Evolutionary conservation across 2,888 invertebrate species (phyloP).

Genomic region (Hyles lineata): DNA sequence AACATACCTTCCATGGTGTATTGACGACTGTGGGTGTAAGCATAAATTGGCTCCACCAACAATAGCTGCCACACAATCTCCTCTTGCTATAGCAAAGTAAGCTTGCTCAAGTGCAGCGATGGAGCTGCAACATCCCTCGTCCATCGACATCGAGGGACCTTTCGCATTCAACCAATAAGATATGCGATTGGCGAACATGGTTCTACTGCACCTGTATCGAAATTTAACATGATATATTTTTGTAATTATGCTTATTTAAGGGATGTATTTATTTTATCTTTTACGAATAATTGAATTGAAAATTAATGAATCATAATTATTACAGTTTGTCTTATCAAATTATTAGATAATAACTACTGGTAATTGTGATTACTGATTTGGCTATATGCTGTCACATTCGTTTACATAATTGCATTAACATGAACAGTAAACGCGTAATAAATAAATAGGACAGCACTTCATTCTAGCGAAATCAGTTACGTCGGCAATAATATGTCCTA

Average conservation of each 20-base stretch:
- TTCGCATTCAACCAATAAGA: slow-evolving; percentile 16
- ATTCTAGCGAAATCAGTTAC: no score
- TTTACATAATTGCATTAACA: no score
- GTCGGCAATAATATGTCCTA: no score
- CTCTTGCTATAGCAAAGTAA: slow-evolving; percentile 50
- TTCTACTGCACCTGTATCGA: not conserved
- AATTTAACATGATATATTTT: not conserved
- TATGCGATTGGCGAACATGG: not conserved
- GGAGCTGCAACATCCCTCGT: slow-evolving; percentile 52
- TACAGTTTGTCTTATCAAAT: no score
- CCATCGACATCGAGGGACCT: slow-evolving; percentile 10
- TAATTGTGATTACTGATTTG: no score
- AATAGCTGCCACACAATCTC: slow-evolving; percentile 77
- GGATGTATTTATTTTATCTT: no score
- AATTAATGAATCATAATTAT: no score
- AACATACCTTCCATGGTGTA: slow-evolving; percentile 45
- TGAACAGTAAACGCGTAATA: no score
- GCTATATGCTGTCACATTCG: no score
- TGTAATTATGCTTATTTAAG: not conserved
- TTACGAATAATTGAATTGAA: no score
- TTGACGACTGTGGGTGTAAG: slow-evolving; percentile 66
- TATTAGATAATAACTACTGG: no score
- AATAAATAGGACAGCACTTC: no score
- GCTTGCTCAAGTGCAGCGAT: slow-evolving; percentile 57
- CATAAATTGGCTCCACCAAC: slow-evolving; percentile 79